A percentile compares a stretch with the other conserved stretches of the same genome.
Conservation (phyloP, 2,113 vertebrate genomes). For the Salvelinus alpinus region DNA sequence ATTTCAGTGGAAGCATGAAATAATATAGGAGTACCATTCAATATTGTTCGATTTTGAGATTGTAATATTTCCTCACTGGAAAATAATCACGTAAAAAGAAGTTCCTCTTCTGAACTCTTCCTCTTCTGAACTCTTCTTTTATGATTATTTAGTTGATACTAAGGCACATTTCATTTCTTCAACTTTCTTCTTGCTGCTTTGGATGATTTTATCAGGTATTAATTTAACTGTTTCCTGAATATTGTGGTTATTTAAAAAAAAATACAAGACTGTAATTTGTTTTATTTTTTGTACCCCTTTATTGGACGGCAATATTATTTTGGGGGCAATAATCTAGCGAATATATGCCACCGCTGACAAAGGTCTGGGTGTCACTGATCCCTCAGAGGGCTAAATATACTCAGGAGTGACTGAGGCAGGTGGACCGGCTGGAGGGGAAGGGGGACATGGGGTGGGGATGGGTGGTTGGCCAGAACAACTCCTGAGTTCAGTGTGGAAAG, state of each 20-base stretch:
- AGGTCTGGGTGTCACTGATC: constrained; percentile 91
- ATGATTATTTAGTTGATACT: constrained; percentile 45
- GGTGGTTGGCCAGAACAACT: constrained; percentile 71
- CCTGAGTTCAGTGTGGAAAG: constrained; percentile 81
- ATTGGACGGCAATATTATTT: constrained; percentile 71
- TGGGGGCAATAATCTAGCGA: constrained; percentile 67
- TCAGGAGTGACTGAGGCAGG: constrained; percentile 89
- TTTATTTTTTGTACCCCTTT: constrained; percentile 73
- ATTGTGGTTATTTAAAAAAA: constrained; percentile 23
- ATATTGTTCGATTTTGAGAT: constrained; percentile 56
- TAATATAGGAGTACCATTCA: constrained; percentile 28
- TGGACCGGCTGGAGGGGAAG: constrained; percentile 71
- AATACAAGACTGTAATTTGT: constrained; percentile 48
- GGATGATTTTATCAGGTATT: constrained; percentile 61
- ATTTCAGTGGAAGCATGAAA: constrained; percentile 46
- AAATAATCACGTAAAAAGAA: constrained; percentile 50
- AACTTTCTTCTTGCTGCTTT: constrained; percentile 48
- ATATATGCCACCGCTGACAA: constrained; percentile 86
- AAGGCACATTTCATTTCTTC: constrained; percentile 9
- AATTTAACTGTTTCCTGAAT: constrained; percentile 43
- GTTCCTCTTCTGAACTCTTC: constrained; percentile 38
- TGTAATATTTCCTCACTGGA: constrained; percentile 44
- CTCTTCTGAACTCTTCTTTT: constrained; percentile 21
- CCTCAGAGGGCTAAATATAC: constrained; percentile 96
- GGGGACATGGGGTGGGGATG: constrained; percentile 66